Evolutionary conservation across 37 sponge, comb jelly and placozoan species (phyloP), one percentile per base, ranked within the genome.

Genomic region (Crambe crambe): DNA sequence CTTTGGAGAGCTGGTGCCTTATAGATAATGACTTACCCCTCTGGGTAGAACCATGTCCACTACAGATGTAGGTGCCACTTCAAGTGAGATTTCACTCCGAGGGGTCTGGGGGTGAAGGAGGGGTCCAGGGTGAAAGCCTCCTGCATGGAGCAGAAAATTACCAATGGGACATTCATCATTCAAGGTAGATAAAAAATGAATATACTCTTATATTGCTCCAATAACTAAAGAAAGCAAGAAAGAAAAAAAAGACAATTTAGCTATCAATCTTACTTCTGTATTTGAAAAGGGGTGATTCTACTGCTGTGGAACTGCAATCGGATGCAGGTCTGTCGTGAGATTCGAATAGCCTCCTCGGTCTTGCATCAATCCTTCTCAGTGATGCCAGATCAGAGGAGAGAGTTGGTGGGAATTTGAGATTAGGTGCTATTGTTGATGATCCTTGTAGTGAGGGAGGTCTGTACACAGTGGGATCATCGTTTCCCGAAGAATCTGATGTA

Each of bases 21-120:
- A n/a, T 61, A 61, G 72, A 15, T 39, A 38, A 21, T 35, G 2
- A 20, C 70, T 54, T 43, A 69, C 80, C 39, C 1, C 27, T 80
- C 58, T 69, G 42, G 80, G 80, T 8, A 80, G n/a, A 15, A 69
- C 51, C 80, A 80, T 80, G 37, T 80, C 80, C 22, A 80, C 70
- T 26, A 80, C 40, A 2, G 80, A 80, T 30, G 31, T 6, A 47
- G n/a, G 78, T 2, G 10, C 25, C 31, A 44, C 21, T 12, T 58
- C 68, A 2, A 80, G 54, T 31, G 80, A 80, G 37, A 80, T 4
- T 3, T 68, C 70, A 69, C 80, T 80, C 37, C 68, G 70, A n/a
- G 80, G 80, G 6, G 80, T 68, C 58, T 80, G 70, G 8, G 80
- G 80, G 26, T 34, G 68, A 0, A 80, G 22, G 22, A 67, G 42